Base-by-base conservation (phyloP, 2,888 invertebrate genomes). In the Eubasilissa splendida region DNA sequence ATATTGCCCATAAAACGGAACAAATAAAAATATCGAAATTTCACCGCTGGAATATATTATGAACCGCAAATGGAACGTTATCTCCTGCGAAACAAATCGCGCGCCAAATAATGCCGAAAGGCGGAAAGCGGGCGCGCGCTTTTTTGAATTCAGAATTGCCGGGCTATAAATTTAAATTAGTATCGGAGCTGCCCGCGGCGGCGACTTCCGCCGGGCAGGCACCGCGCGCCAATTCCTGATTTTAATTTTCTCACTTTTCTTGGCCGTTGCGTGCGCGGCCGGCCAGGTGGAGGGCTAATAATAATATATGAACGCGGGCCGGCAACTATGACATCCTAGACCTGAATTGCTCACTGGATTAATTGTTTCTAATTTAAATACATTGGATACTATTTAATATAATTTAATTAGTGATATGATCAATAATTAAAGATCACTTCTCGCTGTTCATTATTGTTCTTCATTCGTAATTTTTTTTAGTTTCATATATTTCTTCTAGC, bases 151-250 rank as follows among this genome's bases (percentile, higher is more conserved):
- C 76, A 14, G 76, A 80, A 78, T 81, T 76, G 75, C 77, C 77
- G 54, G 66, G 73, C 80, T 70, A 82, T 83, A 82, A 82, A 83
- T 83, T 82, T 77, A 73, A 83, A 83, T 83, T 83, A 83, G 70
- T 79, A 77, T 58, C 68, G 77, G 77, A 12, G 68, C 58, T 56
- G 77, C 56, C 59, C 14, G 58, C 68, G 60, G 68, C 68, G 68
- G 56, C 77, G 14, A 66, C 68, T 58, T 42, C 68, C 68, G 68
- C 68, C 68, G 68, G 50, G n/a, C 66, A 22, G 68, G 14, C 12
- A 50, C 50, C 68, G 50, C 8, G 0, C 22, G 71, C 56, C 56
- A 8, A 58, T 73, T 56, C 42, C 71, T 33, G 71, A 14, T 70
- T 70, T 70, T 70, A 70, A 70, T 70, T 70, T 70, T 22, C 22